Evolutionary conservation across 2,797 vertebrate genomes (phyloP).

Genomic region (Coregonus sp.): DNA sequence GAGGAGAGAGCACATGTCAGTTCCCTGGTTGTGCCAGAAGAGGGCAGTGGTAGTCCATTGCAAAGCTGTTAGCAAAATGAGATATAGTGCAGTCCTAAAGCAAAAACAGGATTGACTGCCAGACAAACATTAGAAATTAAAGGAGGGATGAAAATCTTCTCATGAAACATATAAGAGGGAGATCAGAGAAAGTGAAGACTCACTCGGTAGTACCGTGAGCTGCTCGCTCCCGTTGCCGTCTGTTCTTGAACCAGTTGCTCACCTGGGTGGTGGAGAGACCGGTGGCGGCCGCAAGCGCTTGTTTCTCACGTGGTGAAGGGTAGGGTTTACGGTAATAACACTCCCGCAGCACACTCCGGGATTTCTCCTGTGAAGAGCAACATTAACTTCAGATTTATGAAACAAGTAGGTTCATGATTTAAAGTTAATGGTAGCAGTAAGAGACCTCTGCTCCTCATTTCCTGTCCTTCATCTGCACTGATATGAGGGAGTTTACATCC

Average conservation of each 20-base stretch:
- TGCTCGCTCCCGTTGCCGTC: conserved; percentile 63
- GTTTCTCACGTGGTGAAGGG: conserved; percentile 67
- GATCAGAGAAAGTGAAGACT: background rate
- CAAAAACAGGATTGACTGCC: background rate
- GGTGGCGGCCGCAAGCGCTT: conserved; percentile 54
- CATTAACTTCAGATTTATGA: background rate
- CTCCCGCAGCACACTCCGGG: conserved; percentile 61
- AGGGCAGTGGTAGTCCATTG: conserved; percentile 20
- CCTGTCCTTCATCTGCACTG: background rate
- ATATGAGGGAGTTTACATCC: background rate
- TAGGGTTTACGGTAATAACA: conserved; percentile 70
- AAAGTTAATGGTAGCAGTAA: background rate
- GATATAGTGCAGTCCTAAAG: background rate
- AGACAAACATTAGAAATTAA: too few species aligned
- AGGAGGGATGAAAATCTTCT: background rate
- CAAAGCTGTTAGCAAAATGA: background rate
- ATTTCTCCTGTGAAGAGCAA: conserved; percentile 67
- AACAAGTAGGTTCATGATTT: background rate
- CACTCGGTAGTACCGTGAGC: conserved; percentile 50
- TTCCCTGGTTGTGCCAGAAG: conserved; percentile 32
- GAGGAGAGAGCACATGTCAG: conserved; percentile 14
- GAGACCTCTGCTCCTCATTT: background rate
- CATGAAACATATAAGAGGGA: background rate
- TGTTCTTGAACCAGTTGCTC: conserved; percentile 74
- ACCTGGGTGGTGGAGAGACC: conserved; percentile 66